Percentiles rank a stretch among this genome's conserved stretches.
These are phyloP conservation scores for Machimus atricapillus DNA, from an alignment of 2,888 invertebrate species.

Conservation along the genomic window DNA sequence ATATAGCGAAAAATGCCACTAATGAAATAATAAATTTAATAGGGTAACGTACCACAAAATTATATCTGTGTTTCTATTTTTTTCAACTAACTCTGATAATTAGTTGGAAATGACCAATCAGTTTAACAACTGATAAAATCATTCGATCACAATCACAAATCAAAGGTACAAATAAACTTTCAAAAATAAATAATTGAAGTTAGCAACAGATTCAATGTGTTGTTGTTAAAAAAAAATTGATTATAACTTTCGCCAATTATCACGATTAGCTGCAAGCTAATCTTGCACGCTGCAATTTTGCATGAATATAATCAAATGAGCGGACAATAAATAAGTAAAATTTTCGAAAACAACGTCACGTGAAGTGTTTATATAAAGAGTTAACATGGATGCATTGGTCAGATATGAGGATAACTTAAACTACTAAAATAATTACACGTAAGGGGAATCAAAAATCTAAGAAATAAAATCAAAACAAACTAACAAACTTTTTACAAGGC, in stretches of 20 bases:
- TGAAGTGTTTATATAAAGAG: neutral
- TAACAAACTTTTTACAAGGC: neutral
- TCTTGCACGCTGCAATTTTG: neutral
- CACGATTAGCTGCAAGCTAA: neutral
- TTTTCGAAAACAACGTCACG: neutral
- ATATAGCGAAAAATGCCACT: neutral
- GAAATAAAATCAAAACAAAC: neutral
- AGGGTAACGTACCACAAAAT: too few species aligned
- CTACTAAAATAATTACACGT: neutral
- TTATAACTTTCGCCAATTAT: neutral
- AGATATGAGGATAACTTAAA: neutral
- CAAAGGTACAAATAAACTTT: neutral
- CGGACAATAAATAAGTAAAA: neutral
- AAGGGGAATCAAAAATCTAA: neutral
- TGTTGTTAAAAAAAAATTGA: neutral
- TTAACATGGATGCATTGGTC: neutral
- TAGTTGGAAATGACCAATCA: neutral
- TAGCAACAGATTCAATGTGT: neutral
- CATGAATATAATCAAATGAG: neutral
- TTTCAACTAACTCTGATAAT: neutral
- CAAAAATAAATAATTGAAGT: neutral
- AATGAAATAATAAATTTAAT: neutral
- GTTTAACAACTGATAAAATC: neutral
- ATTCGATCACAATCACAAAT: neutral
- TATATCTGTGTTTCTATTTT: neutral